Conservation (phyloP, 2,113 vertebrate species). For the Isichthys henryi region DNA sequence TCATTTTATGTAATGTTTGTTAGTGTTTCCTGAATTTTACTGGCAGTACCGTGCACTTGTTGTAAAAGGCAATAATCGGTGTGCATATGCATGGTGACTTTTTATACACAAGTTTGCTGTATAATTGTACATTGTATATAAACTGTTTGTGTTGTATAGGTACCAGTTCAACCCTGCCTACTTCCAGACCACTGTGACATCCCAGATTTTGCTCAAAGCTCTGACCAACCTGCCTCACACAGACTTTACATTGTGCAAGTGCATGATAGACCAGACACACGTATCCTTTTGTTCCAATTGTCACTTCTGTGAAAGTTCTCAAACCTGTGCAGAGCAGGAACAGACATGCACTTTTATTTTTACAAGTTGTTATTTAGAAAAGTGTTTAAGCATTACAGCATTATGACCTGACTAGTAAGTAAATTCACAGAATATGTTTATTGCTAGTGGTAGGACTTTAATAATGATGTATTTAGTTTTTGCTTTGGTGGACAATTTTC, state of each 20-base stretch:
- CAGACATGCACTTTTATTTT: background rate
- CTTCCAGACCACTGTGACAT: constrained; percentile 82
- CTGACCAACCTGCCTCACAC: constrained; percentile 93
- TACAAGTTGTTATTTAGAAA: background rate
- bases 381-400: background rate
- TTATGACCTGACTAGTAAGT: background rate
- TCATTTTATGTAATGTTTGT: background rate
- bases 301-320: background rate
- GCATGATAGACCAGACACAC: constrained; percentile 90
- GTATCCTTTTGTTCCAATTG: constrained; percentile 66
- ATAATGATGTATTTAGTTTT: background rate
- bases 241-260: constrained; percentile 93
- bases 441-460: background rate
- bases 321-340: background rate
- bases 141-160: constrained; percentile 46
- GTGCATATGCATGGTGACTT: background rate
- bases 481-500: background rate
- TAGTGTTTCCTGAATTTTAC: background rate
- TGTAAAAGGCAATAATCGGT: too few relatives aligned
- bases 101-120: background rate
- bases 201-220: constrained; percentile 91
- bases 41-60: too few relatives aligned
- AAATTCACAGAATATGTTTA: background rate
- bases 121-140: background rate
- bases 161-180: constrained; percentile 95